phyloP scores from a whole-genome alignment of 2,888 invertebrate species.

The Monochamus alternatus region DNA sequence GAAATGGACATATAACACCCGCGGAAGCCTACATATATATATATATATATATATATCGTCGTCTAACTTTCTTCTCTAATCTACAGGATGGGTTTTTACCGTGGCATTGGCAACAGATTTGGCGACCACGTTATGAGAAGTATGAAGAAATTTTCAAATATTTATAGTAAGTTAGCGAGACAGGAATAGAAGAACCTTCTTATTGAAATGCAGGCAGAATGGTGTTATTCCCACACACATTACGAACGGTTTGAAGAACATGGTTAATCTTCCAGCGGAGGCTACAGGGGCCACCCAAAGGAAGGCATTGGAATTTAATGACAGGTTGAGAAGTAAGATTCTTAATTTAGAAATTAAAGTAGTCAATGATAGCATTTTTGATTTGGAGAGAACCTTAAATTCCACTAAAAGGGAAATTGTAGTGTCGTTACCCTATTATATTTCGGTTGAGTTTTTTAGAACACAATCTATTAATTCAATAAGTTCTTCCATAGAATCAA shows the following conservation, averaged over 20 bases:
- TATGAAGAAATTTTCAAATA: conserved; percentile 11
- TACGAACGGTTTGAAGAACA: conserved; percentile 21
- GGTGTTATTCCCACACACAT: conserved; percentile 19
- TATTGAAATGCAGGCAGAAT: not conserved
- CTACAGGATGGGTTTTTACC: too few relatives aligned
- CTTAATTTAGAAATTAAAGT: conserved; percentile 13
- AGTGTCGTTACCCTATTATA: too few relatives aligned
- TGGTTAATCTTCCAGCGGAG: conserved; percentile 16
- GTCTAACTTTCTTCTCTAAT: too few relatives aligned
- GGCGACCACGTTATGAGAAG: conserved; percentile 1
- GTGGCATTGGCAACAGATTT: conserved; percentile 3
- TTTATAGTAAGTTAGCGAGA: not conserved
- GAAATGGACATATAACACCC: too few relatives aligned
- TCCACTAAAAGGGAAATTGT: too few relatives aligned
- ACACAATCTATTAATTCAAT: too few relatives aligned
- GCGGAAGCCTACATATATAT: too few relatives aligned
- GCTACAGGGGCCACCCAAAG: conserved; percentile 14
- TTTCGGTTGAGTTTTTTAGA: too few relatives aligned
- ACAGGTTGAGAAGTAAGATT: conserved; percentile 26
- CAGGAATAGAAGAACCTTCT: not conserved
- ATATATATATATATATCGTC: too few relatives aligned
- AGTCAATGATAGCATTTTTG: conserved; percentile 20
- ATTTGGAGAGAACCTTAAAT: conserved; percentile 7
- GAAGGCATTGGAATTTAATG: conserved; percentile 10
- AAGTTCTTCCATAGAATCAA: too few relatives aligned